Conservation (phyloP, 2,888 invertebrate species). For the Alcis repandata region DNA sequence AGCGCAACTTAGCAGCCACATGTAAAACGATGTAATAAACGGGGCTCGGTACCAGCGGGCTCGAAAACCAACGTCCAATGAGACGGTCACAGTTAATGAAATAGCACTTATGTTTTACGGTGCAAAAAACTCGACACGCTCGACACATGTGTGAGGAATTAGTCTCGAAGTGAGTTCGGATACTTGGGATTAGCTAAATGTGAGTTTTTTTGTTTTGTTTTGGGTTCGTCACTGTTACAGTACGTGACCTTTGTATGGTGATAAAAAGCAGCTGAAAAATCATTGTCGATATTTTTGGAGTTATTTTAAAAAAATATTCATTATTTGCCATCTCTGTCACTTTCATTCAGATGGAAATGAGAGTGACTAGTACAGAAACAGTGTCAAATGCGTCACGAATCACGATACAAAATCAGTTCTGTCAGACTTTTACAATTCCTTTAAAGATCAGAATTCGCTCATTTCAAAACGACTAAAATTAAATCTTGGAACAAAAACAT, state of each 20-base stretch:
- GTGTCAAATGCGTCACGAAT: too few species aligned
- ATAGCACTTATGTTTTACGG: slow-evolving; percentile 79
- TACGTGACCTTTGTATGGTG: slow-evolving; percentile 6
- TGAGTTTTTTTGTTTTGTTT: slow-evolving; percentile 58
- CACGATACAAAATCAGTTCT: too few species aligned
- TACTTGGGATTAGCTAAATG: slow-evolving; percentile 81
- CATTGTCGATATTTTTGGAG: neutral
- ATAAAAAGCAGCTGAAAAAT: neutral
- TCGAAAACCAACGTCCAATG: slow-evolving; percentile 57
- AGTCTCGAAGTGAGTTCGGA: slow-evolving; percentile 77
- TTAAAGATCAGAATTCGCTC: too few species aligned
- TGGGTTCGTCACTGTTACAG: slow-evolving; percentile 9
- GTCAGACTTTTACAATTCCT: too few species aligned
- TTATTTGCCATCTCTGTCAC: too few species aligned
- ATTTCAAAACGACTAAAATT: too few species aligned
- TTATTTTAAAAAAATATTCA: too few species aligned
- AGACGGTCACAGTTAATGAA: slow-evolving; percentile 78
- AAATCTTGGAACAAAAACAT: too few species aligned
- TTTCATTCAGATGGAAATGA: too few species aligned
- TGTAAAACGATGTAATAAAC: slow-evolving; percentile 62
- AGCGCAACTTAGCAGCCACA: slow-evolving; percentile 53
- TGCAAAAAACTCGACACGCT: slow-evolving; percentile 72
- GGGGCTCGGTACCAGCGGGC: slow-evolving; percentile 48
- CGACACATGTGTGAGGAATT: slow-evolving; percentile 78
- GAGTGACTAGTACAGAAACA: too few species aligned